Conservation (phyloP, 2,797 vertebrate species). For the Notoglanidium macrostoma region DNA sequence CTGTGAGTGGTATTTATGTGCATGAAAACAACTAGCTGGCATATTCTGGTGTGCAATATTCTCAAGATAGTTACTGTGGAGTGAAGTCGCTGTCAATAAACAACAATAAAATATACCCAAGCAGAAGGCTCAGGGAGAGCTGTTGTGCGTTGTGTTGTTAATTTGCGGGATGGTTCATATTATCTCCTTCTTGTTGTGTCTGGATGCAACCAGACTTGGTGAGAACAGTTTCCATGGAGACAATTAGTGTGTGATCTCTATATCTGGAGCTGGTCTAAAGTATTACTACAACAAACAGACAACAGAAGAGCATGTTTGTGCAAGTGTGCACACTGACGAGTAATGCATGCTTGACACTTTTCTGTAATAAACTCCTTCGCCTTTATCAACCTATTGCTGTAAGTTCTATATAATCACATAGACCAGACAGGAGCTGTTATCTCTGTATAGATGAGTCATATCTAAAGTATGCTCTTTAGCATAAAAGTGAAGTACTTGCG, state of each 20-base stretch:
- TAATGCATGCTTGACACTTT: background rate
- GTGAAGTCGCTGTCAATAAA: slow-evolving; percentile 15
- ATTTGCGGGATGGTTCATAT: slow-evolving; percentile 40
- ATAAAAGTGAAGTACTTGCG: background rate
- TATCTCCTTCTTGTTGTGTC: slow-evolving; percentile 41
- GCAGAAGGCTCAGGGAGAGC: background rate
- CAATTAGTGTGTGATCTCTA: slow-evolving; percentile 40
- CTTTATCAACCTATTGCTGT: background rate
- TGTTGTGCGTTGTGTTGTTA: slow-evolving; percentile 1
- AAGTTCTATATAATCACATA: background rate
- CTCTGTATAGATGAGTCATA: background rate
- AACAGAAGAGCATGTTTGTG: background rate
- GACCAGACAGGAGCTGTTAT: background rate
- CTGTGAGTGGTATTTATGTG: slow-evolving; percentile 17
- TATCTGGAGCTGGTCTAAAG: slow-evolving; percentile 37
- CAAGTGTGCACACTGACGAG: background rate
- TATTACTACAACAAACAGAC: slow-evolving; percentile 25
- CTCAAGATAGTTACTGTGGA: background rate
- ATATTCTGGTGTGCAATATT: slow-evolving; percentile 7
- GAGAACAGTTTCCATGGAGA: slow-evolving; percentile 52
- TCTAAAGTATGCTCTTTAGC: background rate
- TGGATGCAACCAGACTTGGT: slow-evolving; percentile 32
- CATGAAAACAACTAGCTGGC: slow-evolving; percentile 32
- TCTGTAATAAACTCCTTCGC: background rate
- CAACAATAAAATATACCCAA: slow-evolving; percentile 23